Evolutionary conservation across 2,888 invertebrate genomes (phyloP).

Genomic region (Trilocha varians): DNA sequence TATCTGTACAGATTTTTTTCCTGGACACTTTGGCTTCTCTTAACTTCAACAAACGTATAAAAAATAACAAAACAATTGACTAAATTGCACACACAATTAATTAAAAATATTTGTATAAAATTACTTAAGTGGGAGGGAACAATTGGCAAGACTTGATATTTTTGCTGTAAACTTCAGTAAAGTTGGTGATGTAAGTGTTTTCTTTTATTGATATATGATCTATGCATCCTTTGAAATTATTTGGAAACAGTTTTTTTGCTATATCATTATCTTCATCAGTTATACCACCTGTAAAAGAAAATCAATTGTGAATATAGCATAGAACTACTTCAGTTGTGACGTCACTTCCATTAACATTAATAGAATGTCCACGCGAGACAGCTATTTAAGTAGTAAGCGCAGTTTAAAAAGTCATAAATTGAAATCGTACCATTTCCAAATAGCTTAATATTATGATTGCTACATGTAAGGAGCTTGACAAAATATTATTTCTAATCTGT

Average conservation of each 20-base stretch:
- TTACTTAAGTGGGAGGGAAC: conserved; percentile 38
- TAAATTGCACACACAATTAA: background rate
- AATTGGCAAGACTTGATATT: conserved; percentile 63
- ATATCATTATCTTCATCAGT: conserved; percentile 51
- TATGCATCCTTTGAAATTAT: conserved; percentile 75
- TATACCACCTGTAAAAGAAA: conserved; percentile 62
- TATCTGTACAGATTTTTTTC: too few relatives aligned
- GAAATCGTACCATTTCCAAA: too few relatives aligned
- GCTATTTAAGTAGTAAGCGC: too few relatives aligned
- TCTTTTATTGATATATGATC: conserved; percentile 67
- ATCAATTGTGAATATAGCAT: too few relatives aligned
- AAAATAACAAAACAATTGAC: background rate
- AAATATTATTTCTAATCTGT: too few relatives aligned
- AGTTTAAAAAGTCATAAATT: too few relatives aligned
- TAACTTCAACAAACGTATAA: conserved; percentile 3
- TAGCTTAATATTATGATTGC: too few relatives aligned
- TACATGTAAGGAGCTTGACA: too few relatives aligned
- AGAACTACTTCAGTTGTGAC: too few relatives aligned
- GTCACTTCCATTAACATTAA: too few relatives aligned
- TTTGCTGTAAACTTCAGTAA: conserved; percentile 54
- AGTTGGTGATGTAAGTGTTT: conserved; percentile 37
- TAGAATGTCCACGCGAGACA: too few relatives aligned
- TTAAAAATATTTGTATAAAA: background rate
- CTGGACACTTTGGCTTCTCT: too few relatives aligned
- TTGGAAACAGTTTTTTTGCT: conserved; percentile 61